These are phyloP conservation scores for Pelmatolapia mariae DNA, from an alignment of 2,113 vertebrate species.

Conservation along the genomic window DNA sequence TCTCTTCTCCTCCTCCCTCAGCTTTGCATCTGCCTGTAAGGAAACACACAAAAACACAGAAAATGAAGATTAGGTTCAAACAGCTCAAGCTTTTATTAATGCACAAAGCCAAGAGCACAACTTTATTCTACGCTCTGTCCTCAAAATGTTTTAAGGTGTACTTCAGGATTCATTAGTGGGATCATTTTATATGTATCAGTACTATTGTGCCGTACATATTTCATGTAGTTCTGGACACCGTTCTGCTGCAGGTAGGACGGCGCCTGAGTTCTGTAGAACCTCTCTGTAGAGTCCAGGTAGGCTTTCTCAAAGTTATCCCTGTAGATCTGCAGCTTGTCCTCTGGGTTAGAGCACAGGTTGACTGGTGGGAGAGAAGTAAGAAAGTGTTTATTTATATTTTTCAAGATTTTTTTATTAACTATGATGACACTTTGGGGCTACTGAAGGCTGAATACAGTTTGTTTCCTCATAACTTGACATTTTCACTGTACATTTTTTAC, in stretches of 20 bases:
- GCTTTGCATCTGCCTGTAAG: slow-evolving; percentile 89
- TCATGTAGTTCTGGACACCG: slow-evolving; percentile 99
- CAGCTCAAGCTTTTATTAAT: background rate
- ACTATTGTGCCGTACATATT: slow-evolving; percentile 78
- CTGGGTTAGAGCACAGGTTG: slow-evolving; percentile 96
- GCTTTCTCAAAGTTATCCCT: slow-evolving; percentile 99
- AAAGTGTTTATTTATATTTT: background rate
- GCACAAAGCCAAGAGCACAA: background rate
- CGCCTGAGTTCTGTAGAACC: slow-evolving; percentile 96
- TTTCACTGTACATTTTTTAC: background rate
- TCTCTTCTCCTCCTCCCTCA: slow-evolving; percentile 96
- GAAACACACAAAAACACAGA: background rate
- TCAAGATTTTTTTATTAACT: background rate
- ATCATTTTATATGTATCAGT: background rate
- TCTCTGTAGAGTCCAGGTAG: slow-evolving; percentile 96
- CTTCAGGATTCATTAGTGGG: background rate
- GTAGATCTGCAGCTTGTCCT: slow-evolving; percentile 98
- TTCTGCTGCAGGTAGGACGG: slow-evolving; percentile 97
- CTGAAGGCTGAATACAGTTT: background rate
- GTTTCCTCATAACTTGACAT: background rate
- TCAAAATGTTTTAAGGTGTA: background rate
- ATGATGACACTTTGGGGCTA: background rate
- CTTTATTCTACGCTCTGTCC: background rate
- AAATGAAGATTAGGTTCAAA: background rate
- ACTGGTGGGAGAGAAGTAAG: slow-evolving; percentile 62